phyloP scores from a whole-genome alignment of 2,113 vertebrate species.

The Oncorhynchus keta region DNA sequence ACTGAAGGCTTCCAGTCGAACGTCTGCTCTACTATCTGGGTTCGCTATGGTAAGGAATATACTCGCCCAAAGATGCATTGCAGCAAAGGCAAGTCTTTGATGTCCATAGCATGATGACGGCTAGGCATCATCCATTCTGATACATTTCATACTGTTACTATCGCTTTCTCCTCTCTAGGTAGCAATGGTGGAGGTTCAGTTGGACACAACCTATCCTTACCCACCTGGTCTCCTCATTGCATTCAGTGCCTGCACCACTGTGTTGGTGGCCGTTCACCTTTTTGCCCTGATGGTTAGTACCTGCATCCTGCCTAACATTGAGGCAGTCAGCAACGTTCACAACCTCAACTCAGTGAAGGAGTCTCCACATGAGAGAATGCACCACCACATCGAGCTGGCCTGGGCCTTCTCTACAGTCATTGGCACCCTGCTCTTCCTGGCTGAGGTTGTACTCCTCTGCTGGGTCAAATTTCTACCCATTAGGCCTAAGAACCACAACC shows the following conservation, averaged over 20 bases:
- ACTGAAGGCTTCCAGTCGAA: constrained; percentile 94
- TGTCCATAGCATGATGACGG: too few relatives aligned
- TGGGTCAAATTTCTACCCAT: constrained; percentile 98
- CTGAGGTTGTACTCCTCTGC: constrained; percentile 93
- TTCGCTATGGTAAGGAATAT: constrained; percentile 92
- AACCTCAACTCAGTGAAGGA: constrained; percentile 98
- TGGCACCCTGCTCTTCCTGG: constrained; percentile 93
- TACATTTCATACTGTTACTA: too few relatives aligned
- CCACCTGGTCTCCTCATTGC: constrained; percentile 90
- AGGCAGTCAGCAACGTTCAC: constrained; percentile 96
- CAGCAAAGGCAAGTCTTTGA: background rate
- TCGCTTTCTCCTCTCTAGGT: constrained; percentile 72
- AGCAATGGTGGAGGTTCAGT: constrained; percentile 98
- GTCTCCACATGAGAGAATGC: constrained; percentile 97
- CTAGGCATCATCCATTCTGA: background rate
- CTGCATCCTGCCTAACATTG: constrained; percentile 96
- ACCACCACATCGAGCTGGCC: constrained; percentile 93
- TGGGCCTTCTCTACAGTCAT: constrained; percentile 99
- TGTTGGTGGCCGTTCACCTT: constrained; percentile 95
- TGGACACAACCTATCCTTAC: constrained; percentile 79
- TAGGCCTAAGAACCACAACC: constrained; percentile 32
- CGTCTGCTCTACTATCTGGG: constrained; percentile 91
- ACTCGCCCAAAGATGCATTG: background rate
- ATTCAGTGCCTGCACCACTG: constrained; percentile 95
- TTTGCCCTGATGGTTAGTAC: constrained; percentile 99